phyloP scores from a whole-genome alignment of 2,113 vertebrate genomes.

The Corythoichthys intestinalis region DNA sequence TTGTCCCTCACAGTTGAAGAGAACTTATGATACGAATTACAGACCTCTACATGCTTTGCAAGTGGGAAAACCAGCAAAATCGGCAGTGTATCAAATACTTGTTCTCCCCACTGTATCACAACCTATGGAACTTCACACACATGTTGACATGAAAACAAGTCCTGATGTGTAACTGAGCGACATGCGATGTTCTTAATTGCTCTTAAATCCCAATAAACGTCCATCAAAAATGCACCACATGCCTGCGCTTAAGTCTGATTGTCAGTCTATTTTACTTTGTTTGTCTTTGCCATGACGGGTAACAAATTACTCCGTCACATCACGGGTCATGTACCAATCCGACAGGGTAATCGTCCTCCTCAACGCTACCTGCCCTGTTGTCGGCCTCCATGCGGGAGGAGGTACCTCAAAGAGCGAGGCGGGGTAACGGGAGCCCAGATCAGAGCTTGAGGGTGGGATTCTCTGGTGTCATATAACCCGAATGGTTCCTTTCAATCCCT shows the following conservation, averaged over 20 bases:
- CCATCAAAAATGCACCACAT: constrained; percentile 26
- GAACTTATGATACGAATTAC: no score
- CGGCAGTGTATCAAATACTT: no score
- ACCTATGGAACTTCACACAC: no score
- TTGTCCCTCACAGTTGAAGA: no score
- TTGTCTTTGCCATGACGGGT: constrained; percentile 56
- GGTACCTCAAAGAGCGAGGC: not conserved
- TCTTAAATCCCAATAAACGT: constrained; percentile 22
- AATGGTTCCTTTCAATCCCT: constrained; percentile 53
- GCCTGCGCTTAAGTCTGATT: constrained; percentile 32
- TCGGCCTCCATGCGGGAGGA: no score
- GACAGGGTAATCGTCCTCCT: constrained; percentile 50
- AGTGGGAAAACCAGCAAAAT: no score
- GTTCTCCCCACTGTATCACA: no score
- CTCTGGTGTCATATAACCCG: constrained; percentile 64
- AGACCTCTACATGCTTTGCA: no score
- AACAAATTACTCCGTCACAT: constrained; percentile 51
- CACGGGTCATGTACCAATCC: constrained; percentile 23
- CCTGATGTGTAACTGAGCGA: not conserved
- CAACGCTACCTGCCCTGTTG: constrained; percentile 14
- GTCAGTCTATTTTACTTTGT: constrained; percentile 41
- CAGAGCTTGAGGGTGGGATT: not conserved
- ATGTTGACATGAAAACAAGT: constrained; percentile 19
- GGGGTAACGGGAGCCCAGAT: constrained; percentile 16
- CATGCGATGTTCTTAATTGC: not conserved